These are phyloP conservation scores for Synanthedon tipuliformis DNA, from an alignment of 2,888 invertebrate genomes.

Conservation along the genomic window DNA sequence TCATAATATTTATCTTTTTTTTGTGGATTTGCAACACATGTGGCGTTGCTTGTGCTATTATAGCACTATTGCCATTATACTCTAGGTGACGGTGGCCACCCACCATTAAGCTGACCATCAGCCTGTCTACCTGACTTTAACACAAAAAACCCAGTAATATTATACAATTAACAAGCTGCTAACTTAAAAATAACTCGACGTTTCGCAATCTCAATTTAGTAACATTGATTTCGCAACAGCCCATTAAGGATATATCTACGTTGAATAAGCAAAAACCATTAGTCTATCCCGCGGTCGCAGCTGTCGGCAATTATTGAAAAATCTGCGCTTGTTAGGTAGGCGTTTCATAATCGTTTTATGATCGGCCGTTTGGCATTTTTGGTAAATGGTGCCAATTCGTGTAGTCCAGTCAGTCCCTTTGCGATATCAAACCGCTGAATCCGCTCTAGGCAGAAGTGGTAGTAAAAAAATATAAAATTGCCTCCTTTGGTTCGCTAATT, in stretches of 20 bases:
- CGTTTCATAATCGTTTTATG: slow-evolving; percentile 26
- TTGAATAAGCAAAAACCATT: slow-evolving; percentile 25
- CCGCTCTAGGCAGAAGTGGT: slow-evolving; percentile 12
- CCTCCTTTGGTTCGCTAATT: slow-evolving; percentile 20
- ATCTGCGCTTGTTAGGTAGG: slow-evolving; percentile 37
- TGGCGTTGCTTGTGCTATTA: too few species aligned
- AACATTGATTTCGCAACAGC: slow-evolving; percentile 38
- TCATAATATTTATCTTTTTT: too few species aligned
- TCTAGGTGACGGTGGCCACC: too few species aligned
- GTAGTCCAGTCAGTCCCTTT: slow-evolving; percentile 10
- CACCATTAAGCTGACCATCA: too few species aligned
- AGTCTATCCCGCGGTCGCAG: slow-evolving; percentile 32
- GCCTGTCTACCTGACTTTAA: too few species aligned
- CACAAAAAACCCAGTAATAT: too few species aligned
- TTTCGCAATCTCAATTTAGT: slow-evolving; percentile 26
- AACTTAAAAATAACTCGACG: not conserved
- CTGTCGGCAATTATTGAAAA: slow-evolving; percentile 38
- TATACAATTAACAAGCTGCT: too few species aligned
- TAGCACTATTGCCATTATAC: too few species aligned
- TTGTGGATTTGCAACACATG: too few species aligned
- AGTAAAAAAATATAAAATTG: slow-evolving; percentile 11
- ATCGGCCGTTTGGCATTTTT: slow-evolving; percentile 28
- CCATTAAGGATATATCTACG: slow-evolving; percentile 33
- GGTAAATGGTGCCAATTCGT: slow-evolving; percentile 35
- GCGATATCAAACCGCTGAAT: slow-evolving; percentile 9